A percentile compares a stretch with the other conserved stretches of the same genome.
phyloP scores from a whole-genome alignment of 2,797 vertebrate species.

The Galagoides demidoff region DNA sequence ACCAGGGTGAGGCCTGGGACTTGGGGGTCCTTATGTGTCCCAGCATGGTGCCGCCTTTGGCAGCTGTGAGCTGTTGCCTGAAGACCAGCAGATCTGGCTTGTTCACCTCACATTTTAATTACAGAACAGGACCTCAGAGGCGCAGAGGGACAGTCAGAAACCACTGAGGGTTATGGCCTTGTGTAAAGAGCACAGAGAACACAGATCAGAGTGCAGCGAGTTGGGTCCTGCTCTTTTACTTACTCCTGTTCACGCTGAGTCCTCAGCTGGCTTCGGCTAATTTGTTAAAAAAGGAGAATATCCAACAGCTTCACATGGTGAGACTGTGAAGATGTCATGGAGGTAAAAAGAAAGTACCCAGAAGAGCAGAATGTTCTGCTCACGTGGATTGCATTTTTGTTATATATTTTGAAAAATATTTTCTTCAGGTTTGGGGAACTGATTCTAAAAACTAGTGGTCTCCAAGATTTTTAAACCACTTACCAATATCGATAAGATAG shows the following conservation, averaged over 20 bases:
- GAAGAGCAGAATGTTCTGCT: background rate
- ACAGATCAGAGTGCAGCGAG: rapidly evolving
- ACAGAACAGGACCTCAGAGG: background rate
- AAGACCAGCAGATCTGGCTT: background rate
- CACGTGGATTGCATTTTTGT: background rate
- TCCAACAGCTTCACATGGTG: background rate
- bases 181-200: background rate
- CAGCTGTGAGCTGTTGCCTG: background rate
- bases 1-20: background rate
- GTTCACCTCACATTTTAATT: background rate
- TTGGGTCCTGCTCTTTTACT: background rate
- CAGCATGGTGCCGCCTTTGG: background rate
- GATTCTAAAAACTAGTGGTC: background rate
- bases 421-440: background rate
- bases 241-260: rapidly evolving
- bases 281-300: background rate
- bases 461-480: background rate
- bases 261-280: background rate
- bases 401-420: background rate
- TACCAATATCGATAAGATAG: background rate
- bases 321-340: background rate
- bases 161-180: background rate
- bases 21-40: background rate
- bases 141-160: background rate
- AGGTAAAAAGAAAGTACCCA: background rate